Conservation (phyloP, 2,797 vertebrate genomes). For the Mormyrops attenuatus region DNA sequence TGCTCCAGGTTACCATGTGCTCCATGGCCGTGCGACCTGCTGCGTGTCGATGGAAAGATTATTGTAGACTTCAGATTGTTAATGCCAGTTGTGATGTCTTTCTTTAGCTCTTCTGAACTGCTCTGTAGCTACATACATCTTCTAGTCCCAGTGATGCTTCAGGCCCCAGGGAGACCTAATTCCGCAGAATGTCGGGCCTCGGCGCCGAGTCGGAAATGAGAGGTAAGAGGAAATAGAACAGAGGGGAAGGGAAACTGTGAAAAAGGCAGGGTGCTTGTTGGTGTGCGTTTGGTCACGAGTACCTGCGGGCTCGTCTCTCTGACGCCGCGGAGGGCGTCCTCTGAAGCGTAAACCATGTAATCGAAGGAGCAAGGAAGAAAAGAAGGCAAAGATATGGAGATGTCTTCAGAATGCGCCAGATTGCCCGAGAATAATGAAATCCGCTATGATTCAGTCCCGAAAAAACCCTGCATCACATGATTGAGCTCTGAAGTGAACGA, state of each 20-base stretch:
- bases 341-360: background rate
- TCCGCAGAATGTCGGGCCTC: background rate
- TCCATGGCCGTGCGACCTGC: too few species aligned
- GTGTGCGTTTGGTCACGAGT: background rate
- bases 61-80: background rate
- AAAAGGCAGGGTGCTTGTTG: background rate
- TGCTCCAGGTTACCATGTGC: too few species aligned
- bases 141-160: background rate
- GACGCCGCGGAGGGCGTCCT: background rate
- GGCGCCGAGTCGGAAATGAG: background rate
- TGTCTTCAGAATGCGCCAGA: background rate
- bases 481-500: background rate
- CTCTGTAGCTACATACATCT: background rate
- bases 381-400: background rate
- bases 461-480: background rate
- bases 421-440: background rate
- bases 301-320: background rate
- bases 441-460: slow-evolving; percentile 8
- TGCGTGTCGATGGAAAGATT: too few species aligned
- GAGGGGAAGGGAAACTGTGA: background rate
- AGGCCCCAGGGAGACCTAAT: background rate
- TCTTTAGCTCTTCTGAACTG: background rate
- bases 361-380: background rate
- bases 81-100: background rate
- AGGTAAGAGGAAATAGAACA: background rate